A percentile compares a stretch with the other conserved stretches of the same genome.
These are phyloP conservation scores for Drosophila pandora DNA, from an alignment of 1,140 invertebrate genomes.

Conservation along the genomic window DNA sequence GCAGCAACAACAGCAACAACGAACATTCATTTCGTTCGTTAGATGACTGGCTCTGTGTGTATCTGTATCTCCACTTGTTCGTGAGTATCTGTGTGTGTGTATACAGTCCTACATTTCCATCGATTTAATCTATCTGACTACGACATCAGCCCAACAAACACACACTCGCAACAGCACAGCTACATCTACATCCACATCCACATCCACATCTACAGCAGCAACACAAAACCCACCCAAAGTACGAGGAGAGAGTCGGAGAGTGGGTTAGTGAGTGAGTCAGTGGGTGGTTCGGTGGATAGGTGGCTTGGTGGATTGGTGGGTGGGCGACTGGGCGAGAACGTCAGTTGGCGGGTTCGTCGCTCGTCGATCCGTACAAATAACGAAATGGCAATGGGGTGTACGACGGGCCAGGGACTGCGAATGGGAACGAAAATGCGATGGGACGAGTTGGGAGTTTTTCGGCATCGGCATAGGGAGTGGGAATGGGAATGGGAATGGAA, in stretches of 20 bases:
- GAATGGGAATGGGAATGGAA: constrained; percentile 13
- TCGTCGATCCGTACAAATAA: constrained; percentile 73
- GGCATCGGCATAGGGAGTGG: neutral
- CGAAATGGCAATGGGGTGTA: constrained; percentile 78
- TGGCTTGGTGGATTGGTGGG: constrained; percentile 11
- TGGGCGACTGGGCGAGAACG: constrained; percentile 10
- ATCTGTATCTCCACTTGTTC: constrained; percentile 21
- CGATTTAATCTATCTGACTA: constrained; percentile 82
- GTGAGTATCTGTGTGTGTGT: constrained; percentile 47
- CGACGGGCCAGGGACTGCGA: constrained; percentile 37
- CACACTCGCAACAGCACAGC: neutral
- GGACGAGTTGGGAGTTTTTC: constrained; percentile 12
- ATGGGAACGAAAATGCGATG: constrained; percentile 29
- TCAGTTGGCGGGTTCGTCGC: constrained; percentile 29
- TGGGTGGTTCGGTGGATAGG: constrained; percentile 25
- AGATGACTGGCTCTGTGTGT: constrained; percentile 66
- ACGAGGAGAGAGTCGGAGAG: constrained; percentile 49
- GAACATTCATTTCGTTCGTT: constrained; percentile 68
- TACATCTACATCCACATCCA: constrained; percentile 19
- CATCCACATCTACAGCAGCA: constrained; percentile 24
- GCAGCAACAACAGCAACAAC: constrained; percentile 62
- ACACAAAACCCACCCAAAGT: constrained; percentile 70
- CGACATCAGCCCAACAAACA: constrained; percentile 77
- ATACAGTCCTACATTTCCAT: constrained; percentile 81
- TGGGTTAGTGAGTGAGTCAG: constrained; percentile 38